Base-by-base conservation (phyloP, 2,888 invertebrate genomes). In the Mesochorus sp. region DNA sequence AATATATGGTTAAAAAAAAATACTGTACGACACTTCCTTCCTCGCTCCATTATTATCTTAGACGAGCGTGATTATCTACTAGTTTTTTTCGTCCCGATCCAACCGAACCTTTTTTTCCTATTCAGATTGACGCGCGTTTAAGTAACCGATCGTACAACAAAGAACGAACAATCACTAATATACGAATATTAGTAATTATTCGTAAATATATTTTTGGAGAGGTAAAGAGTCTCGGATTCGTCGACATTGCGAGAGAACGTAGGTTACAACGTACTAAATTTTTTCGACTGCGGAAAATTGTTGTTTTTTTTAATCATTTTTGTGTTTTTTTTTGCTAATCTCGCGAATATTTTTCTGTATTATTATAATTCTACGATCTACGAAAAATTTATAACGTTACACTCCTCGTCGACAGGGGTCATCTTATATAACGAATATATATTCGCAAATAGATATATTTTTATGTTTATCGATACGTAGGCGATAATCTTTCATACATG, bases 351-450 rank as follows among this genome's bases (percentile, higher is more conserved):
- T 19, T 17, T 24, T 28, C 34, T 47, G 19, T 53, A 72, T 44
- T 68, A 55, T 39, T 47, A 49, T 59, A 70, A 66, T 67, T 21
- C 77, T 77, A 77, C 44, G 10, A 44, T 14, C 61, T 72, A 67
- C 66, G 67, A 76, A 83, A 83, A 81, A 80, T 85, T 49, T 70
- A 81, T 83, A 85, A 86, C 82, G 80, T 62, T 81, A 71, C 81
- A 82, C 79, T 82, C 68, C 66, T 76, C 73, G 53, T 68, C 61
- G 78, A 79, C 72, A 64, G 76, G 53, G n/a, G n/a, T n/a, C n/a
- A n/a, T 71, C 79, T 79, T 49, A 77, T 55, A 75, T 81, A 80
- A 77, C 81, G 77, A 79, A 76, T 81, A 80, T n/a, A n/a, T 81
- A 76, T 77, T 71, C 62, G 72, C 66, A 34, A 66, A 66, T 66